Conservation (phyloP, 2,888 invertebrate species). For the Spisula subtruncata region DNA sequence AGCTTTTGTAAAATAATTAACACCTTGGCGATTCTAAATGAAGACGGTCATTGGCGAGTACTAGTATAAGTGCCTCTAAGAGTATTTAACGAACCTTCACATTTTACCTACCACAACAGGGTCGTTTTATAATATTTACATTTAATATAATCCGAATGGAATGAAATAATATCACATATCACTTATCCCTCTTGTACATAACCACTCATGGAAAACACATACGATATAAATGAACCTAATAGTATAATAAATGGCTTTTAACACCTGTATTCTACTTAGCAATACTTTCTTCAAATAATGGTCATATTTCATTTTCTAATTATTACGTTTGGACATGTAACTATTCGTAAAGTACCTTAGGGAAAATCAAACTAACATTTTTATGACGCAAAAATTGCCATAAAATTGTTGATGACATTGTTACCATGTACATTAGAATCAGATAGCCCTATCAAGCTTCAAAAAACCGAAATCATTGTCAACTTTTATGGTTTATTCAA, state of each 20-base stretch:
- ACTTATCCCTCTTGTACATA: neutral
- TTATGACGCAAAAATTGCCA: constrained; percentile 43
- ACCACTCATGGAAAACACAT: neutral
- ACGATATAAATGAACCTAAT: constrained; percentile 27
- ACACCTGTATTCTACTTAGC: constrained; percentile 45
- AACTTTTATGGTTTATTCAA: constrained; percentile 38
- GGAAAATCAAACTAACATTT: constrained; percentile 45
- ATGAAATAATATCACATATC: neutral
- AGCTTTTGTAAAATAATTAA: neutral
- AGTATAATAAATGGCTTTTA: constrained; percentile 56
- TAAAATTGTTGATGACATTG: constrained; percentile 24
- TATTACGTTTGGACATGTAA: constrained; percentile 51
- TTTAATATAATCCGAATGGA: neutral
- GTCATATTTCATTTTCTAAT: constrained; percentile 68
- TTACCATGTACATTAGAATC: neutral
- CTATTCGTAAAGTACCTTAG: constrained; percentile 42
- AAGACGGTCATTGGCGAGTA: neutral
- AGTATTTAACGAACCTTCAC: neutral
- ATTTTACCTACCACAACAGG: neutral
- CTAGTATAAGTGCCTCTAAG: neutral
- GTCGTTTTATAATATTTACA: neutral
- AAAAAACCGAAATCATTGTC: constrained; percentile 7
- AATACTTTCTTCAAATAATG: constrained; percentile 55
- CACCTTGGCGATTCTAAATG: neutral
- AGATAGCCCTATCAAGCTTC: neutral